Percentiles rank a stretch among this genome's conserved stretches.
These are phyloP conservation scores for Arion vulgaris DNA, from an alignment of 1,140 invertebrate species.

Conservation along the genomic window DNA sequence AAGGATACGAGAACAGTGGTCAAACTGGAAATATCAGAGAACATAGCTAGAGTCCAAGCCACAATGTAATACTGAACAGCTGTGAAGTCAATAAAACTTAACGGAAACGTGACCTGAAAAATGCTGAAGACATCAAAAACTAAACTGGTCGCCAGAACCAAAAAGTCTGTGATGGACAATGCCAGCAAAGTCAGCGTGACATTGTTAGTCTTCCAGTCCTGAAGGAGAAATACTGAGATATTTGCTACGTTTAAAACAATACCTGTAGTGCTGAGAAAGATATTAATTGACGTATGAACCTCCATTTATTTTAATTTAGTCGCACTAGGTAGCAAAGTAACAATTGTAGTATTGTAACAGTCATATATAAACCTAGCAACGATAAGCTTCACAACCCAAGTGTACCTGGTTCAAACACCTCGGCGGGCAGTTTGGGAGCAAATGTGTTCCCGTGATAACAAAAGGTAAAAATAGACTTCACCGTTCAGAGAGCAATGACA, in stretches of 20 bases:
- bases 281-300: not conserved
- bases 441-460: too few relatives aligned
- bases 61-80: constrained; percentile 1
- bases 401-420: too few relatives aligned
- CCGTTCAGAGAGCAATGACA: too few relatives aligned
- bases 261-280: not conserved
- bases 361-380: too few relatives aligned
- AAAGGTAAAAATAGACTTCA: too few relatives aligned
- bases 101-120: not conserved
- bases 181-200: not conserved
- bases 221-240: not conserved
- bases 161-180: not conserved
- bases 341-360: too few relatives aligned
- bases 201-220: constrained; percentile 5
- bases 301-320: too few relatives aligned
- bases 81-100: not conserved
- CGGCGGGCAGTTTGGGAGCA: too few relatives aligned
- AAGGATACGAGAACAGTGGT: not conserved
- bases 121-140: not conserved
- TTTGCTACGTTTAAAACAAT: not conserved
- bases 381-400: too few relatives aligned
- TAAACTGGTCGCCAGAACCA: not conserved
- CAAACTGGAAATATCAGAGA: not conserved
- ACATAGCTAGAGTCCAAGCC: not conserved
- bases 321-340: too few relatives aligned